Conservation (phyloP, 2,797 vertebrate species). For the Sparidentex hasta region DNA sequence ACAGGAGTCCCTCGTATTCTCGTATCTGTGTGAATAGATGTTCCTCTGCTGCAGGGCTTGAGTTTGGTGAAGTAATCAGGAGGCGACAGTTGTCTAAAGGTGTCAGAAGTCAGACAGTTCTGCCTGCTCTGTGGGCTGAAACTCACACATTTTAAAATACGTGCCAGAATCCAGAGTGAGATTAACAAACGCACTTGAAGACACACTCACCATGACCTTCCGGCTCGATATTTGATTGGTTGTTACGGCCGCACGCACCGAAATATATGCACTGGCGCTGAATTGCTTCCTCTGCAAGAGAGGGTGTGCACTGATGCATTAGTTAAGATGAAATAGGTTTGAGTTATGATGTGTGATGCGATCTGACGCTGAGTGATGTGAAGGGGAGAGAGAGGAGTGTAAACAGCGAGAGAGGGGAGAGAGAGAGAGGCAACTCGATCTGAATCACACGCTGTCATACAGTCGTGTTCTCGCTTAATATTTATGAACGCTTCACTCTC, state of each 20-base stretch:
- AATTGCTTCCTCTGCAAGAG: constrained; percentile 22
- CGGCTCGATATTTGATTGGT: constrained; percentile 9
- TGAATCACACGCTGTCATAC: constrained; percentile 22
- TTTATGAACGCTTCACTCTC: constrained; percentile 44
- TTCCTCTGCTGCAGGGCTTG: background rate
- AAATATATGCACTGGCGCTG: constrained; percentile 18
- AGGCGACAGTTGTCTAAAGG: constrained; percentile 41
- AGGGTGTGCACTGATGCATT: constrained; percentile 23
- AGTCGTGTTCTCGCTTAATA: constrained; percentile 30
- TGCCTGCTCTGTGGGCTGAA: constrained; percentile 18
- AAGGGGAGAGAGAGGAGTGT: background rate
- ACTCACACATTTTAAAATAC: constrained; percentile 35
- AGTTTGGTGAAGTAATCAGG: constrained; percentile 44
- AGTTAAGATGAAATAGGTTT: constrained; percentile 47
- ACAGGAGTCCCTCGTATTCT: background rate
- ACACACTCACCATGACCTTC: background rate
- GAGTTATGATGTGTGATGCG: constrained; percentile 35
- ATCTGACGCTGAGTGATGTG: constrained; percentile 14
- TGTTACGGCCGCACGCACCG: background rate
- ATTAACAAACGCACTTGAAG: constrained; percentile 19
- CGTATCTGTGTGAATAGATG: background rate
- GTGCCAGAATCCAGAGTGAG: constrained; percentile 10
- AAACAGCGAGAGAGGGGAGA: constrained; percentile 9
- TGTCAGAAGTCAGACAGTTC: constrained; percentile 20
- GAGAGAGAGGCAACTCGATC: background rate